Conservation (phyloP, 2,113 vertebrate species). For the Ondatra zibethicus region DNA sequence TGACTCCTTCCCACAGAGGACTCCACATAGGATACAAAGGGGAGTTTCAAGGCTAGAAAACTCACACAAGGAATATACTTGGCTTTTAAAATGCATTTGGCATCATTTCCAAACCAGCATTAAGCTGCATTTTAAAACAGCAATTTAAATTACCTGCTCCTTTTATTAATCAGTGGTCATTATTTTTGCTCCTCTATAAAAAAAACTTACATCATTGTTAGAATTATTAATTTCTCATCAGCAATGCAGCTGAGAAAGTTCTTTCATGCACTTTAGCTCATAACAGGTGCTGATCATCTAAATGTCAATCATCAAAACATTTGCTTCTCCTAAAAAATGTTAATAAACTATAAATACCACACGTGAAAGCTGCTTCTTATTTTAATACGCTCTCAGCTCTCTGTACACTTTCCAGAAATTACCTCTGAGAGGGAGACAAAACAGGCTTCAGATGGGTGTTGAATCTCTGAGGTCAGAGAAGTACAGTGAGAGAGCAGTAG, state of each 20-base stretch:
- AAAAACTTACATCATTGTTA: conserved; percentile 13
- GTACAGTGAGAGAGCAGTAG: not conserved
- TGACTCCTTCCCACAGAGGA: conserved; percentile 80
- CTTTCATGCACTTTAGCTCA: not conserved
- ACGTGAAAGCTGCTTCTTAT: conserved; percentile 4
- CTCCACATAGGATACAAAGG: conserved; percentile 79
- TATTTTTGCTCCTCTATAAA: not conserved
- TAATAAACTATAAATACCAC: conserved; percentile 21
- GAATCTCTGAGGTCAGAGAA: conserved; percentile 24
- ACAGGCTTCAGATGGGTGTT: not conserved
- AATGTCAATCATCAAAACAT: conserved; percentile 24
- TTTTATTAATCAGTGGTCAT: not conserved
- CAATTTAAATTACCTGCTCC: not conserved
- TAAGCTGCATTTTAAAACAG: conserved; percentile 48
- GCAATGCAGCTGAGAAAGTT: not conserved
- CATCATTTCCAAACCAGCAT: conserved; percentile 18
- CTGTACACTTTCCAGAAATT: conserved; percentile 39
- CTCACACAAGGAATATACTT: conserved; percentile 82
- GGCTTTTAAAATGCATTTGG: conserved; percentile 83
- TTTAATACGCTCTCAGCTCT: not conserved
- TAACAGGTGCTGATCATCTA: not conserved
- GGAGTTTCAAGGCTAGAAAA: conserved; percentile 82
- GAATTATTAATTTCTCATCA: conserved; percentile 32
- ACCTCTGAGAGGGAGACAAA: not conserved
- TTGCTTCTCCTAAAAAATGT: not conserved